Base-by-base conservation (phyloP, 2,797 vertebrate species). In the Acridotheres tristis region DNA sequence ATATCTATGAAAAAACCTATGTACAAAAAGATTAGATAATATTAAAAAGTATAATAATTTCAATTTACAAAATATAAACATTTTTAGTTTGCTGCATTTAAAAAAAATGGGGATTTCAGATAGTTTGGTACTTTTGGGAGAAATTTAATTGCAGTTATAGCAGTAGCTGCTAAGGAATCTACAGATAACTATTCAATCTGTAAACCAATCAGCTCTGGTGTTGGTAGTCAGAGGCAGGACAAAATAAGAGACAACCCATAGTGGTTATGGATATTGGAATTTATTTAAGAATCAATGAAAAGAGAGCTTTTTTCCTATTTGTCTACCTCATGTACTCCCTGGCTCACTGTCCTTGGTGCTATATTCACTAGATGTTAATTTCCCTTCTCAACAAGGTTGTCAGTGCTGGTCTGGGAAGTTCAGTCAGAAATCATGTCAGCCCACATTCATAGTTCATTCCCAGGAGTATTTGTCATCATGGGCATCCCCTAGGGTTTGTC, bases 261-360 rank as follows among this genome's bases (percentile, higher is more conserved):
- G 26, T 15, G 11, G 5, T 65, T 75, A 17, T 76, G 43, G 6
- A n/a, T 66, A 47, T 14, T 30, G 8, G 7, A 7, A 23, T 79
- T 85, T 73, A 62, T 79, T 73, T 43, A 54, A 71, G 1, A 65
- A 10, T 8, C 11, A 65, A 43, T 0, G 1, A 65, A 12, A 62
- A 58, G 5, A 65, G 14, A 45, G 2, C 1, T 82, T 78, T 82
- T 66, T 29, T 27, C 23, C 7, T 58, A 2, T 58, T 83, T 38
- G 8, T 11, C 21, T 71, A 22, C 3, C 13, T 66, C 36, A 17
- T 38, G 20, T 29, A 26, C 3, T 55, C 8, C 21, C 5, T 38
- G 4, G 1, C 9, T 75, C 5, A 1, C 4, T 38, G 25, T 29
- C 20, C 8, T 16, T 47, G 19, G 8, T 4, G 1, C 9, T 27